Percentiles rank a stretch among this genome's conserved stretches.
Conservation (phyloP, 2,113 vertebrate genomes). For the Poeciliopsis retropinna region DNA sequence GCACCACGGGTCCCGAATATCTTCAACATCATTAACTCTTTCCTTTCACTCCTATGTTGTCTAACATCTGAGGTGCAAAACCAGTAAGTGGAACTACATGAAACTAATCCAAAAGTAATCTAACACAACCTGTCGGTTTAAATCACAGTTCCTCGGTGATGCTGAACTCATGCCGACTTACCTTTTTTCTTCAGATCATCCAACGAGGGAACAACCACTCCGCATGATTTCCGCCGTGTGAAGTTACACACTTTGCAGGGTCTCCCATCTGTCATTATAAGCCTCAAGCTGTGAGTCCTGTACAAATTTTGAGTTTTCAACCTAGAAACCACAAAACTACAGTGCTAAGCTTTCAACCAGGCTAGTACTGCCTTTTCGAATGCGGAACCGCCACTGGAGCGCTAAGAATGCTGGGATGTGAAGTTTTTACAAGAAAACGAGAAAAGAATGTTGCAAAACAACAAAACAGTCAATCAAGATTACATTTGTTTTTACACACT, state of each 20-base stretch:
- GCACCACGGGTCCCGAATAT: neutral
- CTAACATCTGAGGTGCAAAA: neutral
- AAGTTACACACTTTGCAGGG: slow-evolving; percentile 78
- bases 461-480: no score
- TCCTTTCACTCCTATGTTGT: neutral
- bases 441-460: no score
- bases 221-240: slow-evolving; percentile 69
- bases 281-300: neutral
- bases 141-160: no score
- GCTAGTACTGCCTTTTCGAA: neutral
- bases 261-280: slow-evolving; percentile 70
- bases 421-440: slow-evolving; percentile 14
- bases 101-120: no score
- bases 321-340: neutral
- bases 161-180: slow-evolving; percentile 39
- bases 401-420: slow-evolving; percentile 42
- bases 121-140: no score
- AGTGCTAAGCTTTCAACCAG: neutral
- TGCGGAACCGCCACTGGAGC: slow-evolving; percentile 26
- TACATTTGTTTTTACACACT: no score
- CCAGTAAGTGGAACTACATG: neutral
- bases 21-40: neutral
- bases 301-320: neutral
- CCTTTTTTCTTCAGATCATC: slow-evolving; percentile 76
- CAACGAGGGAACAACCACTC: slow-evolving; percentile 70